These are phyloP conservation scores for Bergia sp. DNA, from an alignment of 92 coral and sea anemone species.

Conservation along the genomic window DNA sequence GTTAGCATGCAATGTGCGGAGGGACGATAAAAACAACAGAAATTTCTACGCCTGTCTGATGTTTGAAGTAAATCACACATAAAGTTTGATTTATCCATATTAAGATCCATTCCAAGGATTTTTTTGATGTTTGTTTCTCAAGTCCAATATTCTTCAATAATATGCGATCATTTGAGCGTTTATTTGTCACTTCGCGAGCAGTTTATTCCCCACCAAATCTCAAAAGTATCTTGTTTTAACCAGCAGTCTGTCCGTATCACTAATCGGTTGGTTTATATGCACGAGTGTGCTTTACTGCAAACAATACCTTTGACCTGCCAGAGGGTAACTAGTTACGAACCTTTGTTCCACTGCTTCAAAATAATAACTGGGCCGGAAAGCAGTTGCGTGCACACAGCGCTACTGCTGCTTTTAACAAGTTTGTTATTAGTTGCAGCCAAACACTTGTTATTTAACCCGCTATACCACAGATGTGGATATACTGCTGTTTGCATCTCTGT, in stretches of 20 bases:
- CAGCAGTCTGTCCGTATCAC: not conserved
- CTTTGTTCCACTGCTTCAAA: not conserved
- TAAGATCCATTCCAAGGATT: constrained; percentile 28
- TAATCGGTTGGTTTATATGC: not conserved
- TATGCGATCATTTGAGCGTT: not conserved
- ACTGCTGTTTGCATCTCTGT: not conserved
- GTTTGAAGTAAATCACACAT: not conserved
- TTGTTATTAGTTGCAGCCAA: not conserved
- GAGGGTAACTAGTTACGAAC: not conserved
- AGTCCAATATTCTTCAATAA: constrained; percentile 10
- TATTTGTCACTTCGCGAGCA: not conserved
- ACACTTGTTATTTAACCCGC: not conserved
- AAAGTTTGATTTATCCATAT: constrained; percentile 8
- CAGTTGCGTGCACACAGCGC: constrained; percentile 16
- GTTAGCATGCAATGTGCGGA: not conserved
- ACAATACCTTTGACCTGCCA: not conserved
- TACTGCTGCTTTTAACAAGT: not conserved
- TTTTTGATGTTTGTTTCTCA: not conserved
- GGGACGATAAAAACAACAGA: not conserved
- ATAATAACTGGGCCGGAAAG: not conserved
- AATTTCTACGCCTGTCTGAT: not conserved
- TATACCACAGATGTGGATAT: not conserved
- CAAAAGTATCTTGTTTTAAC: not conserved
- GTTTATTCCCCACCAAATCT: not conserved
- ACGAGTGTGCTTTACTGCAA: not conserved